Evolutionary conservation across 1,140 invertebrate genomes (phyloP).

Genomic region (Arion vulgaris): DNA sequence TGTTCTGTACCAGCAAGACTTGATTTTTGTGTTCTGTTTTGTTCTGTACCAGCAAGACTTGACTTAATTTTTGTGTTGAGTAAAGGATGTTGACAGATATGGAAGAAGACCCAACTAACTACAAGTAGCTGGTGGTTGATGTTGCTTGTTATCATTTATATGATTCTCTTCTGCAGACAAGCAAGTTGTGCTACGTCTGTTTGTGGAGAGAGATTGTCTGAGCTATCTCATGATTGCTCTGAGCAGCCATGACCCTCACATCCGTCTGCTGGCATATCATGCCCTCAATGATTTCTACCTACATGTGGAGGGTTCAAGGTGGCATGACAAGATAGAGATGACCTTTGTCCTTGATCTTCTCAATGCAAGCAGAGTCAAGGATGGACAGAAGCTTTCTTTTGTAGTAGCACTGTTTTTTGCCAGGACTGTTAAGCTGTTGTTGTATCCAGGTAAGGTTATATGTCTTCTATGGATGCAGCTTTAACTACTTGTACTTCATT

Average conservation of each 20-base stretch:
- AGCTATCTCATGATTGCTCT: slow-evolving; percentile 28
- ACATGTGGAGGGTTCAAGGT: slow-evolving; percentile 15
- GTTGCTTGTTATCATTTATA: no score
- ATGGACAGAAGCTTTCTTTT: slow-evolving; percentile 24
- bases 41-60: no score
- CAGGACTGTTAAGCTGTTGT: slow-evolving; percentile 20
- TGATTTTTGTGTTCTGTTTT: no score
- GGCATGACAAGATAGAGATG: slow-evolving; percentile 23
- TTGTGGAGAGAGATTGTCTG: slow-evolving; percentile 31
- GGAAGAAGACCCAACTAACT: no score
- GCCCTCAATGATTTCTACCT: slow-evolving; percentile 34
- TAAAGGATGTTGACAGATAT: no score
- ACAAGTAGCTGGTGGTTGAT: no score
- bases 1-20: no score
- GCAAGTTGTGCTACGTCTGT: slow-evolving; percentile 15
- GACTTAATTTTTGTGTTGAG: no score
- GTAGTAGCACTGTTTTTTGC: slow-evolving; percentile 32
- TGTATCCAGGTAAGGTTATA: slow-evolving; percentile 31
- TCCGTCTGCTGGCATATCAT: slow-evolving; percentile 30
- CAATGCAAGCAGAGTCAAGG: slow-evolving; percentile 20
- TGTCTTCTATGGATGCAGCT: no score
- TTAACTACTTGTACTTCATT: background rate
- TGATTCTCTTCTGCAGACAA: slow-evolving; percentile 19
- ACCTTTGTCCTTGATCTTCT: slow-evolving; percentile 29
- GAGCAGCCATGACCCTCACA: slow-evolving; percentile 15